Conservation (phyloP, 2,113 vertebrate species). For the Diadophis punctatus region DNA sequence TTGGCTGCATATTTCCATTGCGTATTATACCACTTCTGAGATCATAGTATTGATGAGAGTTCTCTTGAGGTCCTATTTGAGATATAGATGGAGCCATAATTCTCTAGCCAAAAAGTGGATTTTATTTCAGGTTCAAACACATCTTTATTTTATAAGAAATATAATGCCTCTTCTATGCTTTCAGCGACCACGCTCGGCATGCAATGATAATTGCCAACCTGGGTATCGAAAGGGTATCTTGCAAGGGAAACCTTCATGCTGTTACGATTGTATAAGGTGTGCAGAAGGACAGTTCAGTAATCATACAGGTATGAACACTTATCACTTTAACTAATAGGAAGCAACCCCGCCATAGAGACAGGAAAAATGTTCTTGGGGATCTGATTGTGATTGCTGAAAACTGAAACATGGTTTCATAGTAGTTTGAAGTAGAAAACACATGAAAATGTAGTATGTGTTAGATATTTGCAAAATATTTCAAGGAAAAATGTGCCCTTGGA, state of each 20-base stretch:
- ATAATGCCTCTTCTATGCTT: not conserved
- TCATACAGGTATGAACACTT: slow-evolving; percentile 59
- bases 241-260: slow-evolving; percentile 77
- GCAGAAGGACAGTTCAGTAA: slow-evolving; percentile 77
- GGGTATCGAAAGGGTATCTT: slow-evolving; percentile 77
- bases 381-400: not conserved
- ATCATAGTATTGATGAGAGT: not conserved
- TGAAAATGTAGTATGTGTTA: not conserved
- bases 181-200: slow-evolving; percentile 74
- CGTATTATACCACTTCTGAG: not conserved
- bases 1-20: not conserved
- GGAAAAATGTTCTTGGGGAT: not conserved
- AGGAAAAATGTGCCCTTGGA: not conserved
- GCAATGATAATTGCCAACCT: slow-evolving; percentile 74
- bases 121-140: not conserved
- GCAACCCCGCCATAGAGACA: no score
- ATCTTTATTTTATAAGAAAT: not conserved
- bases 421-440: not conserved
- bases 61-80: not conserved
- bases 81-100: not conserved
- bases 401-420: not conserved
- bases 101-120: not conserved
- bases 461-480: not conserved
- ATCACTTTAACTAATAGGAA: not conserved
- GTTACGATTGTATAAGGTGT: slow-evolving; percentile 83